Percentiles rank a stretch among this genome's conserved stretches.
phyloP scores from a whole-genome alignment of 2,113 vertebrate genomes.

The Athene cunicularia region DNA sequence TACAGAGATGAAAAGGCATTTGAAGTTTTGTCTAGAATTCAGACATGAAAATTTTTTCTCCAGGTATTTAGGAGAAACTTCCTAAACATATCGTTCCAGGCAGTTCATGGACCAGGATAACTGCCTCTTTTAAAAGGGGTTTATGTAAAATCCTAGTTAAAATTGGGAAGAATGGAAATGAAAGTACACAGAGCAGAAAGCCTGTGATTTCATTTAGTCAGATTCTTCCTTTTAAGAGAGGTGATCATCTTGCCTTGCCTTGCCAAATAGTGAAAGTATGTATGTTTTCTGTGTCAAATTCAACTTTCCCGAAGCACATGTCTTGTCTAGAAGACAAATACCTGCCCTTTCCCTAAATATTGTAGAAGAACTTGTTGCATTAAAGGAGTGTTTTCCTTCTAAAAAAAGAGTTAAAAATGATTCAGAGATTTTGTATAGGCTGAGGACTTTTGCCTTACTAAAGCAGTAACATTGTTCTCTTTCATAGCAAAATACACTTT shows the following conservation, averaged over 20 bases:
- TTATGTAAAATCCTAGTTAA: not conserved
- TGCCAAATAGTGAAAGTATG: not conserved
- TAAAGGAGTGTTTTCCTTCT: not conserved
- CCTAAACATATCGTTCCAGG: not conserved
- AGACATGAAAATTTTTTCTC: slow-evolving; percentile 52
- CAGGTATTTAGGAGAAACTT: not conserved
- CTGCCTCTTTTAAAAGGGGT: not conserved
- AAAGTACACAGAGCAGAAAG: not conserved
- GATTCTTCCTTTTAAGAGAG: not conserved
- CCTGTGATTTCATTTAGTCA: not conserved
- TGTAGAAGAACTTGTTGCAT: not conserved
- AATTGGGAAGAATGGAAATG: not conserved
- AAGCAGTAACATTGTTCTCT: not conserved
- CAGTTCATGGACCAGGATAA: not conserved
- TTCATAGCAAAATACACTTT: not conserved
- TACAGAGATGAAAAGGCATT: not conserved
- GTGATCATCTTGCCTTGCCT: not conserved
- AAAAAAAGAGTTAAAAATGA: not conserved
- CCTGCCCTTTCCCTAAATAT: not conserved
- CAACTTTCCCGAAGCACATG: not conserved
- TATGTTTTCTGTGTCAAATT: not conserved
- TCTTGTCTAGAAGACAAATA: not conserved
- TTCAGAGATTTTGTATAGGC: not conserved
- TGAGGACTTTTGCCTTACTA: not conserved
- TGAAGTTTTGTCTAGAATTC: slow-evolving; percentile 2